Base-by-base conservation (phyloP, 2,888 invertebrate species). In the Zhengitettix transpicula region DNA sequence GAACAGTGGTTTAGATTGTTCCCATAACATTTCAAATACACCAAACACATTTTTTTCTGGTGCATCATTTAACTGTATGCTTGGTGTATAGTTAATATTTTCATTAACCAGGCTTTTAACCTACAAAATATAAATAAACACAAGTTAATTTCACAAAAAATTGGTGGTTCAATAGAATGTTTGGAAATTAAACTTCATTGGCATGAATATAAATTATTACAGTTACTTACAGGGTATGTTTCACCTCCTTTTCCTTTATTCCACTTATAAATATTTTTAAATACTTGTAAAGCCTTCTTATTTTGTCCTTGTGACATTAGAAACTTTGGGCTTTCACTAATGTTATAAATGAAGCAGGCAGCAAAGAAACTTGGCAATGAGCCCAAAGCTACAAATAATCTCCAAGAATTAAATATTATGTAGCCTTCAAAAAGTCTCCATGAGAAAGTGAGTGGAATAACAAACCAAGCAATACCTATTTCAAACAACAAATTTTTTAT, bases 241-340 rank as follows among this genome's bases (percentile, higher is more conserved):
- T 81, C 77, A 55, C 73, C 73, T 0, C 81, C 72, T 59, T 78
- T 76, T 9, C 85, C 82, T 1, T 80, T 83, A 67, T 89, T 89
- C 58, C 79, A 68, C 0, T 74, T 69, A 69, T 84, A 89, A 40
- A 90, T 84, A 64, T 68, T 76, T 62, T 74, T 74, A 65, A 87
- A 81, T 5, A 86, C 77, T 7, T 72, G 67, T 65, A 87, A 68
- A 0, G 87, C 87, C 67, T 85, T 81, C 11, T 81, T 77, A 63
- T 81, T 82, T 54, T 79, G 74, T 1, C 85, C 83, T 55, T 81
- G 76, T 1, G 84, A 80, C 79, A 88, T 82, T 7, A 88, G 74
- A 71, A 85, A 89, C 71, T 87, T 87, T 9, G 89, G 89, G 69
- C 87, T 89, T 71, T 89, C 89, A 0, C 88, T 73, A 54, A 67